Evolutionary conservation across 2,888 invertebrate species (phyloP).

Genomic region (Cartodere bifasciata): DNA sequence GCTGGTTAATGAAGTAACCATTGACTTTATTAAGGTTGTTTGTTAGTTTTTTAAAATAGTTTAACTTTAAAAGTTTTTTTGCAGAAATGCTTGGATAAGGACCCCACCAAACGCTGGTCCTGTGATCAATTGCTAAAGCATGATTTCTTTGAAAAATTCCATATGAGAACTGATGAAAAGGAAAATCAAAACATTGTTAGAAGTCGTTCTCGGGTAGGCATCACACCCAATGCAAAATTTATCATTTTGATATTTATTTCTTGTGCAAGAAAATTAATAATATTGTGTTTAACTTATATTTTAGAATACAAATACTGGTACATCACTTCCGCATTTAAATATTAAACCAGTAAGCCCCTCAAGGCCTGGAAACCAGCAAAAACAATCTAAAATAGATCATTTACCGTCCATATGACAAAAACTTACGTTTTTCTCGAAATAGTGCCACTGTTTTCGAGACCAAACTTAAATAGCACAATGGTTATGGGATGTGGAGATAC

Average conservation of each 20-base stretch:
- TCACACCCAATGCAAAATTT: conserved; percentile 9
- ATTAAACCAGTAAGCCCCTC: conserved; percentile 39
- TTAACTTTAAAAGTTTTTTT: conserved; percentile 19
- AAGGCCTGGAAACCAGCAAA: conserved; percentile 37
- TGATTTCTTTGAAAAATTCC: conserved; percentile 82
- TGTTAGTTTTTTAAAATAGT: conserved; percentile 1
- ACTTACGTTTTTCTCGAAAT: conserved; percentile 26
- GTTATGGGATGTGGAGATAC: too few species aligned
- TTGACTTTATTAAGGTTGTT: conserved; percentile 75
- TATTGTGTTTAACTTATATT: conserved; percentile 14
- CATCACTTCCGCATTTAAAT: conserved; percentile 51
- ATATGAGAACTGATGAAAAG: conserved; percentile 64
- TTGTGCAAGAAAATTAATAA: too few species aligned
- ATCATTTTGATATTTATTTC: conserved; percentile 5
- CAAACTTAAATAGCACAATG: too few species aligned
- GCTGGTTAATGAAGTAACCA: conserved; percentile 52
- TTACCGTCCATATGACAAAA: conserved; percentile 62
- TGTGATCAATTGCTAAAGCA: conserved; percentile 85
- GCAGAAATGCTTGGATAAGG: conserved; percentile 90
- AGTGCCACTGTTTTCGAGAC: too few species aligned
- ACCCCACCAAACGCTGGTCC: conserved; percentile 82
- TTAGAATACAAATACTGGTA: conserved; percentile 42
- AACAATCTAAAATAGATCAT: conserved; percentile 45
- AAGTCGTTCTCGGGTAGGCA: conserved; percentile 49
- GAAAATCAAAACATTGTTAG: conserved; percentile 43